Percentiles rank a stretch among this genome's conserved stretches.
These are phyloP conservation scores for Planococcus citri DNA, from an alignment of 1,140 invertebrate genomes.

Conservation along the genomic window DNA sequence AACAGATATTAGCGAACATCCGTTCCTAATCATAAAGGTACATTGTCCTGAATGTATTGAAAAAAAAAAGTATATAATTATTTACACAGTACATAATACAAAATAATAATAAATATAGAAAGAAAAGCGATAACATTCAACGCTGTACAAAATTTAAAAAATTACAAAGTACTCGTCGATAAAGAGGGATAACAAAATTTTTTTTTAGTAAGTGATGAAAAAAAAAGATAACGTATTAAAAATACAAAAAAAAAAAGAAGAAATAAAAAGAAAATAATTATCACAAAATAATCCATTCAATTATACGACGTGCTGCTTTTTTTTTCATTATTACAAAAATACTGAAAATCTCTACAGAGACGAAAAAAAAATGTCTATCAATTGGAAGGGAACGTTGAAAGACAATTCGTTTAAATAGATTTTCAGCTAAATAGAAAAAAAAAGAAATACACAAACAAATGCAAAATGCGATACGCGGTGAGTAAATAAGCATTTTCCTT, in stretches of 20 bases:
- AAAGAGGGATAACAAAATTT: neutral
- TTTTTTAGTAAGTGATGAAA: conserved; percentile 8
- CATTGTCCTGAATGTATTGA: conserved; percentile 7
- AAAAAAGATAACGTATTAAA: neutral
- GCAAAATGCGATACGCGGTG: too few relatives aligned
- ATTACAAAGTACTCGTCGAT: neutral
- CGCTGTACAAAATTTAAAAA: conserved; percentile 4
- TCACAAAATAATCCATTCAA: neutral
- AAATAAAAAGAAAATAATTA: neutral
- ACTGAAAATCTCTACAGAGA: neutral
- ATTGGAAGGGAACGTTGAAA: neutral
- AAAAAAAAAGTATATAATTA: too few relatives aligned
- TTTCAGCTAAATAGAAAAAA: neutral
- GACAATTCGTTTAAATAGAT: neutral
- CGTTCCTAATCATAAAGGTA: neutral
- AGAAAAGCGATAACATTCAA: neutral
- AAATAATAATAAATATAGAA: neutral
- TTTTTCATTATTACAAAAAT: too few relatives aligned
- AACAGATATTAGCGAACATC: conserved; percentile 3
- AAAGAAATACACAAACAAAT: too few relatives aligned
- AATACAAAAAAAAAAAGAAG: neutral
- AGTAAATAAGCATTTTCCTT: too few relatives aligned
- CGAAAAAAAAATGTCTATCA: neutral
- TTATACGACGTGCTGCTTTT: neutral
- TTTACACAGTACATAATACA: neutral